Evolutionary conservation across 1,140 invertebrate genomes (phyloP).

Genomic region (Centruroides sculpturatus): DNA sequence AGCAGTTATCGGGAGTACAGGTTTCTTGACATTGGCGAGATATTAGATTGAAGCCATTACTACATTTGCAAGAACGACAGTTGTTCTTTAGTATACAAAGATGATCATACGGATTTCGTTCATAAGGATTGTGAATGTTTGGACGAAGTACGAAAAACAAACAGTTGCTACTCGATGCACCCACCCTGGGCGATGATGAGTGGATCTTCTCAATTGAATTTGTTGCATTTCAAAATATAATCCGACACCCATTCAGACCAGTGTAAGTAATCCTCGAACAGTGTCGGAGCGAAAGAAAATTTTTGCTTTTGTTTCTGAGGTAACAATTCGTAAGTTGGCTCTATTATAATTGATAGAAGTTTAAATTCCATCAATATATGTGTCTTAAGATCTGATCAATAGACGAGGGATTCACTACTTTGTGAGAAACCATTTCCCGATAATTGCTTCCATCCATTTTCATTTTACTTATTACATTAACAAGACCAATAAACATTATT

Average conservation of each 20-base stretch:
- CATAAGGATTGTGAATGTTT: conserved; percentile 2
- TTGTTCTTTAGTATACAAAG: conserved; percentile 2
- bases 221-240: conserved; percentile 18
- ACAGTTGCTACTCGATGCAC: not conserved
- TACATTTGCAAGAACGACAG: conserved; percentile 5
- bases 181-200: not conserved
- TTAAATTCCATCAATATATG: conserved; percentile 37
- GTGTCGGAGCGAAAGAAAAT: conserved; percentile 21
- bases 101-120: conserved; percentile 3
- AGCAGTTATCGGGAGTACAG: conserved; percentile 13
- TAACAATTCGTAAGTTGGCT: conserved; percentile 3
- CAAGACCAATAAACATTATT: not conserved
- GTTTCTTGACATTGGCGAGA: not conserved
- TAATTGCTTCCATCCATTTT: conserved; percentile 79
- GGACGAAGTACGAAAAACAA: conserved; percentile 5
- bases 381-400: conserved; percentile 32
- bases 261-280: conserved; percentile 36
- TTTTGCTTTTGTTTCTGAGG: not conserved
- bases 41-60: not conserved
- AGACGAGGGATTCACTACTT: conserved; percentile 35
- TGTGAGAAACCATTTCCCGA: conserved; percentile 46
- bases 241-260: conserved; percentile 28
- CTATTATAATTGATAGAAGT: conserved; percentile 14
- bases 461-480: conserved; percentile 40
- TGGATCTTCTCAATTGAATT: conserved; percentile 25